These are phyloP conservation scores for Fratercula arctica DNA, from an alignment of 2,797 vertebrate genomes.

Conservation along the genomic window DNA sequence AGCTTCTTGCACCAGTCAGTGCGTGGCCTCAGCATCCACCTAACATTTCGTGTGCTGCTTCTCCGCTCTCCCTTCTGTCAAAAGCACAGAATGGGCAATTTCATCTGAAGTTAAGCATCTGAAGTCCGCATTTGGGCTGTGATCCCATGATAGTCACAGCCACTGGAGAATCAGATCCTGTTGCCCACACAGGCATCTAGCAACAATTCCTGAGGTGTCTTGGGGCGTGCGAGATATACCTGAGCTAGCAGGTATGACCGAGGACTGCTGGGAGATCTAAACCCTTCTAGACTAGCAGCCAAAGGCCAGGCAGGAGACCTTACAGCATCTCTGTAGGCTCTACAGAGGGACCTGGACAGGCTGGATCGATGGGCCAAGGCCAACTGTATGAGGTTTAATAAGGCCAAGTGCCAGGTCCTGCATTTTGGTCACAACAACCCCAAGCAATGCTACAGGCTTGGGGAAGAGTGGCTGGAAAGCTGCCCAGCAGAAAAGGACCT, in stretches of 20 bases:
- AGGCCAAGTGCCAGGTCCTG: no score
- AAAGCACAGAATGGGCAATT: background rate
- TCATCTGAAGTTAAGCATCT: background rate
- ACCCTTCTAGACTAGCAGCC: background rate
- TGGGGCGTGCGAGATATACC: background rate
- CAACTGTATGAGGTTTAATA: no score
- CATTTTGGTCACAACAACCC: no score
- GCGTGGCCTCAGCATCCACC: background rate
- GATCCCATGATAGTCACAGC: background rate
- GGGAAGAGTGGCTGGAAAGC: no score
- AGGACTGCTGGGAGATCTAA: background rate
- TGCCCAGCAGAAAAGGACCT: no score
- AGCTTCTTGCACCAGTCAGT: background rate
- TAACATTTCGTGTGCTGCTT: accelerated
- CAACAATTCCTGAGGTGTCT: background rate
- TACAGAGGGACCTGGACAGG: no score
- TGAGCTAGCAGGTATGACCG: background rate
- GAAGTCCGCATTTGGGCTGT: background rate
- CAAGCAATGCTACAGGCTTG: no score
- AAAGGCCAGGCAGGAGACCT: background rate
- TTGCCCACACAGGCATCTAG: background rate
- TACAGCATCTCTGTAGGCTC: background rate
- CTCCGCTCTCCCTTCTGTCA: background rate
- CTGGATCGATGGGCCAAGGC: no score
- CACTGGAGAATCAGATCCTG: background rate